Base-by-base conservation (phyloP, 2,113 vertebrate genomes). In the Hirundichthys speculiger region DNA sequence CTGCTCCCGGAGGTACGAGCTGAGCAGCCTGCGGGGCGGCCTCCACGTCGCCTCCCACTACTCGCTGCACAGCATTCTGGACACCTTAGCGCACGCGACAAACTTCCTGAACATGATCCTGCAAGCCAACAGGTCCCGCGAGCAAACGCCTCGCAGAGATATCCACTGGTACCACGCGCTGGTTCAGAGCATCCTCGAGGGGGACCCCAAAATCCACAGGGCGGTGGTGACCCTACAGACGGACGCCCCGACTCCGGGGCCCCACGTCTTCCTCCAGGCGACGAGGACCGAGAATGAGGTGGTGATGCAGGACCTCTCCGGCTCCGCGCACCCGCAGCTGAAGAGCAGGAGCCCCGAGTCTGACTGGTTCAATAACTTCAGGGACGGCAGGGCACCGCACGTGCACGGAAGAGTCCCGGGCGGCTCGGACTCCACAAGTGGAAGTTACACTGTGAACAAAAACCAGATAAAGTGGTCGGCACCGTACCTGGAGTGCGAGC, bases 391-490 rank as follows among this genome's bases (percentile, higher is more conserved):
- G 89, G 93, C 91, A 88, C 86, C 93, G 0, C 94, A 94, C 25
- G 64, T 84, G 45, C 93, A 92, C 67, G 91, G 91, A 47, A 90
- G 85, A 58, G 73, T 79, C 19, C 51, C 75, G 1, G 91, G 83
- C 20, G 64, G 80, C 13, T 86, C 84, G 75, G 89, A 86, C 78
- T 68, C 89, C 67, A 91, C 91, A 14, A 90, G 91, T 60, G 87
- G 59, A 15, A 63, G 86, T 69, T 92, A 94, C 57, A 16, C 92
- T 0, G 86, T 93, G 4, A 94, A 96, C 71, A 96, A 93, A 71
- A 95, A 83, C 82, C 95, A 96, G 1, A 92, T 99, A 87, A 96
- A 93, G 81, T 99, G 97, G 98, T 99, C 98, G 1, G 93, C 96
- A 0, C 98, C 98, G 0, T 99, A 93, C 82, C 89, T 99, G 84